These are phyloP conservation scores for Zygogramma bicolorata DNA, from an alignment of 2,888 invertebrate genomes.

Conservation along the genomic window DNA sequence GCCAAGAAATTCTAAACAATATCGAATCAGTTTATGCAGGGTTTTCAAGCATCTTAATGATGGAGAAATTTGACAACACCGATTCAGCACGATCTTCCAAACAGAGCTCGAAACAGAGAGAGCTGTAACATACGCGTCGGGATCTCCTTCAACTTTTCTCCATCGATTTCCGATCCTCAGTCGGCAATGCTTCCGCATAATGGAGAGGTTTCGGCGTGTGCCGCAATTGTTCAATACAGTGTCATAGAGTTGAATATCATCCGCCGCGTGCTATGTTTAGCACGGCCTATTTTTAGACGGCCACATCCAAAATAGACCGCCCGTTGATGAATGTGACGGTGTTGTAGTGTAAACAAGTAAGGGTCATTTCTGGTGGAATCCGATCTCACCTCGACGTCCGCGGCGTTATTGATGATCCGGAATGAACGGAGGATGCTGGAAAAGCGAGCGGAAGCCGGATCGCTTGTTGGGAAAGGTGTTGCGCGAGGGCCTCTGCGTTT, in stretches of 20 bases:
- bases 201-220: neutral
- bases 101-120: no score
- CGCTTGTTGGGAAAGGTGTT: no score
- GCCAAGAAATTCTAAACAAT: no score
- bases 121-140: no score
- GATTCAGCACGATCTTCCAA: no score
- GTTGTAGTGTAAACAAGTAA: constrained; percentile 19
- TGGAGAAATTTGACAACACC: no score
- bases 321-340: constrained; percentile 41
- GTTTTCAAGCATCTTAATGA: no score
- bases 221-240: constrained; percentile 9
- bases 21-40: no score
- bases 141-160: neutral
- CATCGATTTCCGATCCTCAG: constrained; percentile 1
- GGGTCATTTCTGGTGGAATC: constrained; percentile 19
- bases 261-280: constrained; percentile 42
- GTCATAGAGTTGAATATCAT: constrained; percentile 22
- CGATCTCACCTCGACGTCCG: neutral
- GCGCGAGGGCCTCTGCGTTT: no score
- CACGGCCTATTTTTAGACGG: constrained; percentile 39
- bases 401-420: neutral
- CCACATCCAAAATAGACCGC: constrained; percentile 44
- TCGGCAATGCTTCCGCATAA: neutral
- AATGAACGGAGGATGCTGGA: neutral
- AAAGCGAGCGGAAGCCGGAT: no score